Percentiles rank a stretch among this genome's conserved stretches.
Conservation (phyloP, 1,140 invertebrate species). For the Aphaenogaster ashmeadi region DNA sequence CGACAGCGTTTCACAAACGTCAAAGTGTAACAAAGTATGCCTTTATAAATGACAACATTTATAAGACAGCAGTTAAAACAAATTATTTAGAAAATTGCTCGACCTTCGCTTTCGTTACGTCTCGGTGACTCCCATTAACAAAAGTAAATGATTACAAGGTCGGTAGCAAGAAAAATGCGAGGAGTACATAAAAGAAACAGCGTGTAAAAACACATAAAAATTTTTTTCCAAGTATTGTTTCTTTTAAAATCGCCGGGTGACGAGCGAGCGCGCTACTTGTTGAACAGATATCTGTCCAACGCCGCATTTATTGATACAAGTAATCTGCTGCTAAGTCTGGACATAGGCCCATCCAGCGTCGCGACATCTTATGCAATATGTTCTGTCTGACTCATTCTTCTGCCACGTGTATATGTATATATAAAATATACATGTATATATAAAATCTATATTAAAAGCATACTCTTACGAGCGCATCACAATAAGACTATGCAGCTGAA, state of each 20-base stretch:
- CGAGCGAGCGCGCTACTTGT: not conserved
- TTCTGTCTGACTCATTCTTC: constrained; percentile 1
- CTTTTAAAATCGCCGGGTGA: not conserved
- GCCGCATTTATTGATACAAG: constrained; percentile 19
- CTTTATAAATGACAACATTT: constrained; percentile 34
- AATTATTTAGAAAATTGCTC: constrained; percentile 51
- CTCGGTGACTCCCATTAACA: not conserved
- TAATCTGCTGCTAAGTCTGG: constrained; percentile 1
- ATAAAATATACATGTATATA: too few relatives aligned
- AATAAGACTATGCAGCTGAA: constrained; percentile 9
- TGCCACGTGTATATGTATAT: not conserved
- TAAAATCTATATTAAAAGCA: constrained; percentile 37
- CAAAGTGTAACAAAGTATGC: not conserved
- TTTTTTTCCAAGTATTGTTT: not conserved
- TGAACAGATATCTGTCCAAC: not conserved
- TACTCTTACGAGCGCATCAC: constrained; percentile 17
- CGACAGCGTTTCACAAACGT: not conserved
- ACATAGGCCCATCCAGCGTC: not conserved
- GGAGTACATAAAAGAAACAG: not conserved
- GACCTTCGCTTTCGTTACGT: constrained; percentile 41
- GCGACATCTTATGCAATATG: constrained; percentile 28
- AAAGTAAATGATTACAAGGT: constrained; percentile 46
- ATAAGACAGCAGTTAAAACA: not conserved
- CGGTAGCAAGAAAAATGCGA: not conserved
- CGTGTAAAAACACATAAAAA: not conserved